Percentiles rank a stretch among this genome's conserved stretches.
Conservation (phyloP, 2,797 vertebrate genomes). For the Paramormyrops hopkinsi region DNA sequence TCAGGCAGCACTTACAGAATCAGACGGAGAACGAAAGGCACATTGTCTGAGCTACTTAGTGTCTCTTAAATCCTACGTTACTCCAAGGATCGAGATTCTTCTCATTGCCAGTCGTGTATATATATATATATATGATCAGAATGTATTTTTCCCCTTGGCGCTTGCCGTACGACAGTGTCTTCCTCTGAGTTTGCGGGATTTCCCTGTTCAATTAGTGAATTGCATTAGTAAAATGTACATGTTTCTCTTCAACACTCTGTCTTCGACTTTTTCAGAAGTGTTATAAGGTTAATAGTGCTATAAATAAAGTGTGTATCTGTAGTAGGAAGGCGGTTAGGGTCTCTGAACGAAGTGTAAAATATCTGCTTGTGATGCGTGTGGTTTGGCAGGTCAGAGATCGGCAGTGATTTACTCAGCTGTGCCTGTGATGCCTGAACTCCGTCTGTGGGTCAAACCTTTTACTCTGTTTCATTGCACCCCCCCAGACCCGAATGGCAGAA, state of each 20-base stretch:
- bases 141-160: neutral
- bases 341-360: neutral
- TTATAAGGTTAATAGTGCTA: neutral
- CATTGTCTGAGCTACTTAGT: neutral
- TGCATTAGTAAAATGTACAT: neutral
- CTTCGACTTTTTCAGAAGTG: neutral
- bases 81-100: neutral
- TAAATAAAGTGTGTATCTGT: neutral
- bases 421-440: neutral
- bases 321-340: neutral
- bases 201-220: neutral
- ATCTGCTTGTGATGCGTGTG: neutral
- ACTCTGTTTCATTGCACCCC: neutral
- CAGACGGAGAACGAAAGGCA: neutral
- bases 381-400: neutral
- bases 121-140: neutral
- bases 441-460: neutral
- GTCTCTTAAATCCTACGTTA: neutral
- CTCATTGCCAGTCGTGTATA: neutral
- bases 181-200: neutral
- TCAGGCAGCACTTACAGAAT: neutral
- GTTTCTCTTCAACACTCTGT: neutral
- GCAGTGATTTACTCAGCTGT: neutral
- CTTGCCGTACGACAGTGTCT: neutral
- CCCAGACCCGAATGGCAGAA: constrained; percentile 53